Conservation (phyloP, 2,797 vertebrate species). For the Adelosebastes latens region DNA sequence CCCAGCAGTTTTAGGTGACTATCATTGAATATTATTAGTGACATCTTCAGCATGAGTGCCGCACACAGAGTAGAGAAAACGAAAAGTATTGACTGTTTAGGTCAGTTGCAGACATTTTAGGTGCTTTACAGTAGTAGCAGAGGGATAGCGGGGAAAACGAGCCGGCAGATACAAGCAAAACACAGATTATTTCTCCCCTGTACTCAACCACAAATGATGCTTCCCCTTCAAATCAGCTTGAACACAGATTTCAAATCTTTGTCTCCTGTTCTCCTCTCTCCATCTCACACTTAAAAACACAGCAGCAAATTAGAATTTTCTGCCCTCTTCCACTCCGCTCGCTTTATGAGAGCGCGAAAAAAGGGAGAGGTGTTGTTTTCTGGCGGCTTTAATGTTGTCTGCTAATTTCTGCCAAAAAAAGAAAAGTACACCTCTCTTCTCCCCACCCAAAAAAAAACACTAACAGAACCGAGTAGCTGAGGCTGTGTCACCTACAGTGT, state of each 20-base stretch:
- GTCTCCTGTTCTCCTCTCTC: neutral
- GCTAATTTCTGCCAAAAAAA: constrained; percentile 4
- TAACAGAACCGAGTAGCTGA: neutral
- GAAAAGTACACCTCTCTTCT: neutral
- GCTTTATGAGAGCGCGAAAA: neutral
- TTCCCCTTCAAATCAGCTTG: constrained; percentile 6
- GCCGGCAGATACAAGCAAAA: constrained; percentile 15
- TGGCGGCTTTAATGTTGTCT: neutral
- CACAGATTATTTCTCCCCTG: neutral
- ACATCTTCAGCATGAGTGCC: neutral
- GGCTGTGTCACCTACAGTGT: neutral
- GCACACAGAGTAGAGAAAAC: neutral
- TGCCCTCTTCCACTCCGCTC: neutral
- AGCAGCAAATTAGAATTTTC: constrained; percentile 14
- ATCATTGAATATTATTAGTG: neutral
- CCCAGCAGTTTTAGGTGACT: neutral
- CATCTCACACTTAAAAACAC: constrained; percentile 14
- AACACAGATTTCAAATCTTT: constrained; percentile 1
- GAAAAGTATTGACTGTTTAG: neutral
- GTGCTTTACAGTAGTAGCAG: constrained; percentile 16
- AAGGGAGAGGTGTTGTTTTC: neutral
- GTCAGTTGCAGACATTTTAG: neutral
- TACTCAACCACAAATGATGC: constrained; percentile 13
- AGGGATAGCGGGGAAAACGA: neutral
- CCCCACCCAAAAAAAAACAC: neutral